phyloP scores from a whole-genome alignment of 2,113 vertebrate species.

The Leptosomus discolor region DNA sequence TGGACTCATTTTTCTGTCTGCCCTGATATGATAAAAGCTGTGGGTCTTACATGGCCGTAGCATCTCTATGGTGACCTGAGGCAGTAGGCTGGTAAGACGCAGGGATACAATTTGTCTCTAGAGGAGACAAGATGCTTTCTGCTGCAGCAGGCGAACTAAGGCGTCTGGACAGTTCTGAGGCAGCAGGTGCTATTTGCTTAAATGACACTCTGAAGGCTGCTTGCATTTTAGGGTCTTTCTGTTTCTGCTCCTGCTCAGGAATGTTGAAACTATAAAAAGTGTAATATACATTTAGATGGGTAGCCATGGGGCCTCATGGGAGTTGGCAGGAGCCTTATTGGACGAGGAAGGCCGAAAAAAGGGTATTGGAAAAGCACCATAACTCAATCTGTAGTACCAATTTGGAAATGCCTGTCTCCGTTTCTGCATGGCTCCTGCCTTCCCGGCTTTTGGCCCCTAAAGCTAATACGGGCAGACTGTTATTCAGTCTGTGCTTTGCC shows the following conservation, averaged over 20 bases:
- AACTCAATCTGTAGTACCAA: background rate
- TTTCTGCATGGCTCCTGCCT: background rate
- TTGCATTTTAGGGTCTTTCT: background rate
- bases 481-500: background rate
- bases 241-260: background rate
- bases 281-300: background rate
- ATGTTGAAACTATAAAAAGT: background rate
- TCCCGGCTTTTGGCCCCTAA: background rate
- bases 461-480: background rate
- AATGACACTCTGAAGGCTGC: background rate
- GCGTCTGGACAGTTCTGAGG: background rate
- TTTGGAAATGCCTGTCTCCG: background rate
- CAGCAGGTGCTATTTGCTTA: background rate
- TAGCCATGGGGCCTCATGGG: background rate
- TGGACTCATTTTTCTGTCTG: background rate
- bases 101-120: background rate
- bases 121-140: background rate
- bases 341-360: background rate
- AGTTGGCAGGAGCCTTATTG: background rate
- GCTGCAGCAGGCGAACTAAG: background rate
- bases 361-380: background rate
- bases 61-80: background rate
- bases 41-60: accelerated
- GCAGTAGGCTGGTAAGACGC: background rate
- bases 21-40: background rate